Percentiles rank a stretch among this genome's conserved stretches.
These are phyloP conservation scores for Phodopus roborovskii DNA, from an alignment of 2,113 vertebrate genomes.

Conservation along the genomic window DNA sequence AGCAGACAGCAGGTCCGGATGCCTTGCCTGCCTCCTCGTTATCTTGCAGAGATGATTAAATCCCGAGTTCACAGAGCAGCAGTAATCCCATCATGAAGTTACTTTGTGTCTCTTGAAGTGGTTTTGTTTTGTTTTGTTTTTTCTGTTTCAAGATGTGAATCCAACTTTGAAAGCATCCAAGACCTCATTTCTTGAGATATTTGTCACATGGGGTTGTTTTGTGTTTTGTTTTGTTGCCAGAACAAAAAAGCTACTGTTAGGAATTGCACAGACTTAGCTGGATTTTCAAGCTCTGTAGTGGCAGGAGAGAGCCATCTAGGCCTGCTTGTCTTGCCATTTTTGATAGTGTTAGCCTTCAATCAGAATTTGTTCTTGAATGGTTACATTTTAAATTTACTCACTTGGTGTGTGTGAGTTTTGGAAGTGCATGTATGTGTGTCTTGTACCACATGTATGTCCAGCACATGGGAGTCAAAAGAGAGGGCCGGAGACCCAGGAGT, in stretches of 20 bases:
- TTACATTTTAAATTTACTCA: not conserved
- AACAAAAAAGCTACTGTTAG: not conserved
- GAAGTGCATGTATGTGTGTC: not conserved
- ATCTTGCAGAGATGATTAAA: not conserved
- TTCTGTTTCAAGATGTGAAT: constrained; percentile 29
- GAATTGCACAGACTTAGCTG: not conserved
- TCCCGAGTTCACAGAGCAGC: not conserved
- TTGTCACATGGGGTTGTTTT: not conserved
- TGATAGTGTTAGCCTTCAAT: not conserved
- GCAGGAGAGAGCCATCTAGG: not conserved
- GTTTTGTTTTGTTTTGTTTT: not conserved
- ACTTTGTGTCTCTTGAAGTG: not conserved
- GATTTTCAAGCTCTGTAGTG: not conserved
- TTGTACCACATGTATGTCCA: no score
- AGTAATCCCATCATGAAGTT: not conserved
- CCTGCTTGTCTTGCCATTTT: constrained; percentile 15
- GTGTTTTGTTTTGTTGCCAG: no score
- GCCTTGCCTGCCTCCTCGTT: not conserved
- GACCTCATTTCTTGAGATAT: not conserved
- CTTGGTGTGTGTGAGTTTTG: not conserved
- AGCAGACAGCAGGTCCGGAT: not conserved
- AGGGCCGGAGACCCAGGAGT: no score
- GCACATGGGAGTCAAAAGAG: not conserved
- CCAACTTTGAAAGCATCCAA: not conserved
- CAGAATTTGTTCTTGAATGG: not conserved